A percentile compares a stretch with the other conserved stretches of the same genome.
Conservation (phyloP, 2,888 invertebrate species). For the Drosophila paracracens region DNA sequence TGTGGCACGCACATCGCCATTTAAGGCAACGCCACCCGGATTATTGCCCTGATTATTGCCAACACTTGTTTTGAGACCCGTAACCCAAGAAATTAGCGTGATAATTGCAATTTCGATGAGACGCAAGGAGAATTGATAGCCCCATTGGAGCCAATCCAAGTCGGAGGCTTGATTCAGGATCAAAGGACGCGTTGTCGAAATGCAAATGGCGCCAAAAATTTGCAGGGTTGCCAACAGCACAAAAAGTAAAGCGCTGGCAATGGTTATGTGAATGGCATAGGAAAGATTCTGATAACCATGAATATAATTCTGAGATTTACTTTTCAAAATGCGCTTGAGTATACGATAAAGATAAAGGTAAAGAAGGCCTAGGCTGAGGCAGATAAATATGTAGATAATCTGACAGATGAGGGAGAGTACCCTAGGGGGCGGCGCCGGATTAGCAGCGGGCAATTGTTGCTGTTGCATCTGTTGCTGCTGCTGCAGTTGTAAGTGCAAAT, state of each 20-base stretch:
- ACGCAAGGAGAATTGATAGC: constrained; percentile 94
- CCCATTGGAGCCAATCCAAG: constrained; percentile 96
- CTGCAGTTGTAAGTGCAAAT: constrained; percentile 57
- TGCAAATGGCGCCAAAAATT: constrained; percentile 91
- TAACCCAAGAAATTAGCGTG: constrained; percentile 93
- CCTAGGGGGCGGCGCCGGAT: constrained; percentile 83
- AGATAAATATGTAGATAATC: constrained; percentile 93
- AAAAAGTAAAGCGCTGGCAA: constrained; percentile 94
- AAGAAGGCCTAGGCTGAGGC: constrained; percentile 92
- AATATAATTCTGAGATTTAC: constrained; percentile 92
- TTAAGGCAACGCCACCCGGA: constrained; percentile 32
- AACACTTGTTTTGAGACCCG: constrained; percentile 88
- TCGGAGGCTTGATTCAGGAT: constrained; percentile 85
- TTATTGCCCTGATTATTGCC: constrained; percentile 80
- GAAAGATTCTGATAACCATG: constrained; percentile 93
- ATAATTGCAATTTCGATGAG: constrained; percentile 95
- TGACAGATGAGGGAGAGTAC: constrained; percentile 92
- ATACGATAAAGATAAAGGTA: constrained; percentile 94
- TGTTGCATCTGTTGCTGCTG: constrained; percentile 51
- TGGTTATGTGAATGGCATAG: constrained; percentile 95
- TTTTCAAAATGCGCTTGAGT: constrained; percentile 90
- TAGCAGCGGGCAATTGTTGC: constrained; percentile 55
- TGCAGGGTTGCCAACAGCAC: constrained; percentile 93
- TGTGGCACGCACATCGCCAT: constrained; percentile 54
- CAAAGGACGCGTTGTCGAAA: constrained; percentile 85